Base-by-base conservation (phyloP, 92 coral and sea anemone genomes). In the Epizoanthus illoricatus region DNA sequence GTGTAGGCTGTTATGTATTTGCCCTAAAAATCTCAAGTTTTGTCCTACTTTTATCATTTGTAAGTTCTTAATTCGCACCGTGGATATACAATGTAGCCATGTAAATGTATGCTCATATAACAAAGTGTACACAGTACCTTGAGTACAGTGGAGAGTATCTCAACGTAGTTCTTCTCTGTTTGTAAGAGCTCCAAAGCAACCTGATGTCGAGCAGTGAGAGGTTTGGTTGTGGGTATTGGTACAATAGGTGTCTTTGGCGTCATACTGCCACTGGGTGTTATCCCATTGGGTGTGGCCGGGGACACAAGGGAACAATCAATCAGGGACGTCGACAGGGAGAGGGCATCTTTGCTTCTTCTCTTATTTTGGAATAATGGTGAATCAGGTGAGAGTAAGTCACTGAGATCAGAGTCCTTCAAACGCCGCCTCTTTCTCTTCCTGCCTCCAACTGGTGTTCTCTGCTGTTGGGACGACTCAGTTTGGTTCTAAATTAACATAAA, bases 111-210 rank as follows among this genome's bases (percentile, higher is more conserved):
- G 10, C 42, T 45, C 19, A 4, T 45, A 36, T 45, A 7, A 18
- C 20, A 75, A 21, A 18, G 11, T 45, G 28, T 20, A 43, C 21
- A 20, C 10, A 28, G 58, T 90, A 94, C 99, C 99, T 97, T 94
- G 17, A 97, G 83, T 74, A 97, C 91, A 20, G 97, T 97, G 9
- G 90, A 82, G 1, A 97, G 94, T 57, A 97, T 97, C 54, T 83
- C 93, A 39, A 97, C 99, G 69, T 97, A 97, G 87, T 97, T 97
- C 73, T 84, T 91, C 80, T 97, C 99, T 3, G 99, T 97, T 73
- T 97, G 99, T 2, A 97, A 87, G 2, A 97, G 86, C 79, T 97
- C 99, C 87, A 91, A 57, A 18, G 97, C 98, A 23, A 97, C 99
- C 81, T 97, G 99, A 79, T 97, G 98, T 67, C 99, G 85, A 11